Conservation (phyloP, 2,888 invertebrate species). For the Caenorhabditis panamensis region DNA sequence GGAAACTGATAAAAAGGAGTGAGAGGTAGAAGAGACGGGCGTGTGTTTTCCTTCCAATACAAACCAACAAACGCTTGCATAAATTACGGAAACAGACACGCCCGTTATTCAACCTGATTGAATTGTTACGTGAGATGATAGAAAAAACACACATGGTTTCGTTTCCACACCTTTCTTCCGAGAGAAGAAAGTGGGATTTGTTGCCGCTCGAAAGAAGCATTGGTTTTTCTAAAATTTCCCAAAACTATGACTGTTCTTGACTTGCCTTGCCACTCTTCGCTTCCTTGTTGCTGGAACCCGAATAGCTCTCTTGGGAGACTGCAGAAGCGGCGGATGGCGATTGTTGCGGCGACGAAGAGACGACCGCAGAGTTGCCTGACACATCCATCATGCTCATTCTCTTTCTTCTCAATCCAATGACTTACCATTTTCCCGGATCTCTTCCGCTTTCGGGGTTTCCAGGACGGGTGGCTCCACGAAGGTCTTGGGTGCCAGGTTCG, state of each 20-base stretch:
- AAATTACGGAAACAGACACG: conserved; percentile 51
- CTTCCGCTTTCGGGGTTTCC: conserved; percentile 32
- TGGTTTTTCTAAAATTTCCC: neutral
- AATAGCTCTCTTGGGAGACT: conserved; percentile 43
- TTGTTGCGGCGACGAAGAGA: conserved; percentile 22
- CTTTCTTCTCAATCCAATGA: neutral
- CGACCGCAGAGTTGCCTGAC: conserved; percentile 28
- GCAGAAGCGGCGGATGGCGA: conserved; percentile 25
- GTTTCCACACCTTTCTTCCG: no score
- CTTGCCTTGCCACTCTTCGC: conserved; percentile 48
- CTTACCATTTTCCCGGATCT: conserved; percentile 43
- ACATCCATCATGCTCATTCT: conserved; percentile 43
- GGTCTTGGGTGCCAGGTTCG: conserved; percentile 26
- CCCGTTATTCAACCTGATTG: conserved; percentile 47
- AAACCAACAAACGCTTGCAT: conserved; percentile 32
- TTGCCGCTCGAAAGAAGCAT: no score
- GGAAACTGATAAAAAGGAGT: conserved; percentile 25
- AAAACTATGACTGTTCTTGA: neutral
- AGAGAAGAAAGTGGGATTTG: no score
- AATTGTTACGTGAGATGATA: neutral
- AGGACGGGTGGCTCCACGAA: conserved; percentile 14
- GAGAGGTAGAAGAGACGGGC: conserved; percentile 2
- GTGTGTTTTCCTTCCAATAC: conserved; percentile 29
- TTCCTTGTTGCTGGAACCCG: conserved; percentile 30
- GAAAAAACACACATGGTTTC: conserved; percentile 4